A percentile compares a stretch with the other conserved stretches of the same genome.
Evolutionary conservation across 2,888 invertebrate genomes (phyloP).

Genomic region (Amorpha juglandis): DNA sequence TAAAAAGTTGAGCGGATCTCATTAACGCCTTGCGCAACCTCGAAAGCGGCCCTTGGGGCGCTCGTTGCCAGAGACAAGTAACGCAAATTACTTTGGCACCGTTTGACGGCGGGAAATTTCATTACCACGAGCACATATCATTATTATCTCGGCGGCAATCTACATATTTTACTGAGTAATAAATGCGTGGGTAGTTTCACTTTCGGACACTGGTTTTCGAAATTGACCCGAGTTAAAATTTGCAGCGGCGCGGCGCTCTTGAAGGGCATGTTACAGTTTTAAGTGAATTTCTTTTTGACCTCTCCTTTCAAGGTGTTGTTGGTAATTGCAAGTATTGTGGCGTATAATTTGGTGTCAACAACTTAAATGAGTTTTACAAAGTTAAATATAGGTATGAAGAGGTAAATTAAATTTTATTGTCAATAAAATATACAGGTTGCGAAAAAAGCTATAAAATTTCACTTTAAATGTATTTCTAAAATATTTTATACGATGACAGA

Average conservation of each 20-base stretch:
- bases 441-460: background rate
- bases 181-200: slow-evolving; percentile 83
- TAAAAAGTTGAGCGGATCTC: slow-evolving; percentile 72
- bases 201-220: slow-evolving; percentile 83
- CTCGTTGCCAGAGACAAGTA: slow-evolving; percentile 80
- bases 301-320: slow-evolving; percentile 79
- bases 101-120: slow-evolving; percentile 85
- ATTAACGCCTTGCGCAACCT: slow-evolving; percentile 82
- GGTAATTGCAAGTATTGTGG: slow-evolving; percentile 72
- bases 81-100: slow-evolving; percentile 85
- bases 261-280: slow-evolving; percentile 83
- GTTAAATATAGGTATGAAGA: slow-evolving; percentile 18
- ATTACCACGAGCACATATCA: slow-evolving; percentile 85
- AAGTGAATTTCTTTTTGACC: slow-evolving; percentile 84
- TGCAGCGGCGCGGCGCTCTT: slow-evolving; percentile 63
- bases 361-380: slow-evolving; percentile 72
- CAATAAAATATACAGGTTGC: background rate
- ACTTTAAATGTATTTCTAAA: background rate
- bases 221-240: slow-evolving; percentile 81
- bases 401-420: slow-evolving; percentile 34
- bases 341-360: slow-evolving; percentile 75
- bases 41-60: slow-evolving; percentile 83
- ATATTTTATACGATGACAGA: too few species aligned
- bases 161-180: slow-evolving; percentile 84
- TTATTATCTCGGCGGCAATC: slow-evolving; percentile 83